These are phyloP conservation scores for Achatina immaculata DNA, from an alignment of 1,140 invertebrate genomes.

Conservation along the genomic window DNA sequence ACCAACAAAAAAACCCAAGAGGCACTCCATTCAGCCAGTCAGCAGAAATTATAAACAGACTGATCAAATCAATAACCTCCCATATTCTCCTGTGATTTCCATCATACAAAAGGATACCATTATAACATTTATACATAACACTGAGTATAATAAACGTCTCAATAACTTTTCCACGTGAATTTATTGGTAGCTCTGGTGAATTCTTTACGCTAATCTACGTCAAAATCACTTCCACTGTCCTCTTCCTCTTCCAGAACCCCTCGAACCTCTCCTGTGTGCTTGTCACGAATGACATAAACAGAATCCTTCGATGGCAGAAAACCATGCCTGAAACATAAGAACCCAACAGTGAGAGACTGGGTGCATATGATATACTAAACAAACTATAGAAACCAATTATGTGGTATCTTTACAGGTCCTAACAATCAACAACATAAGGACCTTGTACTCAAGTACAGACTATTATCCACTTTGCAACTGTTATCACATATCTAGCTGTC, in stretches of 20 bases:
- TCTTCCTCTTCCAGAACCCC: slow-evolving; percentile 44
- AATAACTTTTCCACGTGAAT: too few species aligned
- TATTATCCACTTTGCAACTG: not conserved
- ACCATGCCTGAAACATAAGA: slow-evolving; percentile 49
- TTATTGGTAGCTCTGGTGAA: too few species aligned
- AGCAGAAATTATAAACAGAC: too few species aligned
- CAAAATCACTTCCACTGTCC: slow-evolving; percentile 58
- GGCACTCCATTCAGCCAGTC: too few species aligned
- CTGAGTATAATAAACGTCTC: too few species aligned
- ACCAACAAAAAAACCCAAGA: too few species aligned
- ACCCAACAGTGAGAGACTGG: not conserved
- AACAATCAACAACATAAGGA: not conserved
- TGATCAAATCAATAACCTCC: too few species aligned
- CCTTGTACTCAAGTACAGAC: not conserved
- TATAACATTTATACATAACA: too few species aligned
- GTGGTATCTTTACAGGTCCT: not conserved
- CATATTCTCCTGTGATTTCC: too few species aligned
- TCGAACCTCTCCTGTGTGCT: slow-evolving; percentile 52
- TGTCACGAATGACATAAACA: slow-evolving; percentile 49
- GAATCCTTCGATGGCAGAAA: slow-evolving; percentile 50
- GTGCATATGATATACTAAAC: not conserved
- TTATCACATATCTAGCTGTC: not conserved
- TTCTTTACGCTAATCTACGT: slow-evolving; percentile 48
- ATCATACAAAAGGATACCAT: too few species aligned
- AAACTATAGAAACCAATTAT: not conserved